These are phyloP conservation scores for Trachelus stipa DNA, from an alignment of 2,888 invertebrate genomes.

Conservation along the genomic window DNA sequence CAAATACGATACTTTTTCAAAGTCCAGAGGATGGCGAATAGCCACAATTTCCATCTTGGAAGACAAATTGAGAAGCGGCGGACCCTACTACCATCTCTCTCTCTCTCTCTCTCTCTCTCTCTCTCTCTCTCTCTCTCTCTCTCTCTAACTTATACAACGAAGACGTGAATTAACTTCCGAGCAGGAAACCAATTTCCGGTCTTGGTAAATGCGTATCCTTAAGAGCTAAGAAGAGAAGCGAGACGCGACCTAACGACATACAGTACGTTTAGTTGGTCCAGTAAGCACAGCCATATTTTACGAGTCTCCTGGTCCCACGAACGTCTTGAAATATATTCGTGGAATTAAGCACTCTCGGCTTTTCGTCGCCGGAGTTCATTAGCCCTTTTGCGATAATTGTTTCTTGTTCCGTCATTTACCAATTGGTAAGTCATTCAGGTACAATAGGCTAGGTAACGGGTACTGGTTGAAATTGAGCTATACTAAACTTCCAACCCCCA, in stretches of 20 bases:
- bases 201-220: conserved; percentile 23
- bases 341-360: conserved; percentile 38
- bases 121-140: no score
- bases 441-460: background rate
- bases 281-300: conserved; percentile 38
- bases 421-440: background rate
- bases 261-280: conserved; percentile 38
- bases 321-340: conserved; percentile 29
- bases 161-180: conserved; percentile 5
- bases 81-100: background rate
- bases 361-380: conserved; percentile 22
- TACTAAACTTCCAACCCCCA: background rate
- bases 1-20: background rate
- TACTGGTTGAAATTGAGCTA: background rate
- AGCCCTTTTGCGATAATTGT: background rate
- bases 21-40: background rate
- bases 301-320: background rate
- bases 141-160: background rate
- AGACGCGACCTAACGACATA: conserved; percentile 34
- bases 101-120: no score
- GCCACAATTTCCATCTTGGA: background rate
- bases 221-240: conserved; percentile 8
- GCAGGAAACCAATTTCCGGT: conserved; percentile 21
- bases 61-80: background rate
- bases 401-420: background rate